Evolutionary conservation across 2,113 vertebrate genomes (phyloP).

Genomic region (Acanthochromis polyacanthus): DNA sequence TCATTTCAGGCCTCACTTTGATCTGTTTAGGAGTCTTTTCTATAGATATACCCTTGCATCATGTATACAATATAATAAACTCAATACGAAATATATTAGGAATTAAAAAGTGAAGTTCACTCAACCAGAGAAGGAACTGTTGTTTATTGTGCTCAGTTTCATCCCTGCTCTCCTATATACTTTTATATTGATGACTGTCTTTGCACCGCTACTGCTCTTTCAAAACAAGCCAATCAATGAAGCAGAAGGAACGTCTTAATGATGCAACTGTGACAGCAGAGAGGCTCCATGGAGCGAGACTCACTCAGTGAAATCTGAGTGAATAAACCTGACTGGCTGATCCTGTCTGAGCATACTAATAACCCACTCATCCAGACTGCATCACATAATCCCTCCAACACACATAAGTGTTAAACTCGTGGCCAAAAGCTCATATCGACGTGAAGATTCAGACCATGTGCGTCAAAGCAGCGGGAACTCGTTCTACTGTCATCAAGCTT

Average conservation of each 20-base stretch:
- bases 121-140: neutral
- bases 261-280: constrained; percentile 46
- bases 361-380: constrained; percentile 20
- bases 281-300: neutral
- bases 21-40: neutral
- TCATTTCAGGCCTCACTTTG: neutral
- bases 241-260: constrained; percentile 35
- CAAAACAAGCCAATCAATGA: neutral
- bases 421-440: constrained; percentile 19
- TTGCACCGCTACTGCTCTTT: neutral
- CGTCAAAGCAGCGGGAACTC: neutral
- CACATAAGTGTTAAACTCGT: constrained; percentile 2
- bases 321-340: constrained; percentile 38
- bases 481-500: neutral
- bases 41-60: too few species aligned
- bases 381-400: constrained; percentile 23
- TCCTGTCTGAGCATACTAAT: constrained; percentile 50
- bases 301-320: constrained; percentile 28
- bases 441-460: neutral
- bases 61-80: too few species aligned
- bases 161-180: neutral
- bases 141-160: neutral
- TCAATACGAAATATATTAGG: too few species aligned
- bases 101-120: too few species aligned
- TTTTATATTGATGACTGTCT: constrained; percentile 2